Conservation (phyloP, 2,797 vertebrate species). For the Urosaurus nigricauda region DNA sequence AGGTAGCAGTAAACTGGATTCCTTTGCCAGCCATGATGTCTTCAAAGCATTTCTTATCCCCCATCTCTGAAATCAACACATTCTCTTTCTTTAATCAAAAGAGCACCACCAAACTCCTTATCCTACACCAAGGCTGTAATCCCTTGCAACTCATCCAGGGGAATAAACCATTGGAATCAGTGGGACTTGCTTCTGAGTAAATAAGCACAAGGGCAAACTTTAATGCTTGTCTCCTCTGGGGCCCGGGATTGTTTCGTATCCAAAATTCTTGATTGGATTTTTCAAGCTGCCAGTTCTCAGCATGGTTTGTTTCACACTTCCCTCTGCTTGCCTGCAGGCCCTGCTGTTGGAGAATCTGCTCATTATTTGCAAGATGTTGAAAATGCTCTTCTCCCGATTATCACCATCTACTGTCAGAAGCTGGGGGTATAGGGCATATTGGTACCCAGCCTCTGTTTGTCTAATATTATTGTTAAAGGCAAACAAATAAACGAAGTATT, state of each 20-base stretch:
- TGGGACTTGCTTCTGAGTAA: background rate
- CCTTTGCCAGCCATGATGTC: background rate
- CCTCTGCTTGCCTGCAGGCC: background rate
- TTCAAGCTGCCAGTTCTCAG: background rate
- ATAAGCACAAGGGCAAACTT: background rate
- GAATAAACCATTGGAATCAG: background rate
- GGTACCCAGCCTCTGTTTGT: background rate
- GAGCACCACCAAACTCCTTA: too few relatives aligned
- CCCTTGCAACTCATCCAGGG: background rate
- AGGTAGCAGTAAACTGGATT: background rate
- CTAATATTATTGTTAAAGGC: too few relatives aligned
- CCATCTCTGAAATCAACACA: background rate
- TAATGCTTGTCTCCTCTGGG: background rate
- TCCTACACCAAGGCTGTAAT: background rate
- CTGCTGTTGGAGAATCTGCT: background rate
- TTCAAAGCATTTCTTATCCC: background rate
- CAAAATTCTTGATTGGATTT: background rate
- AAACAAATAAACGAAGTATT: too few relatives aligned
- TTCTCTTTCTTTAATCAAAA: background rate
- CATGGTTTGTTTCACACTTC: background rate
- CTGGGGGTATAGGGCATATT: background rate
- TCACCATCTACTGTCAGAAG: background rate
- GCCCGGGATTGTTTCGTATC: too few relatives aligned
- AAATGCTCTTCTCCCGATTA: background rate
- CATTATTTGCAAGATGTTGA: background rate